phyloP scores from a whole-genome alignment of 2,113 vertebrate genomes.

The Nipponia nippon region DNA sequence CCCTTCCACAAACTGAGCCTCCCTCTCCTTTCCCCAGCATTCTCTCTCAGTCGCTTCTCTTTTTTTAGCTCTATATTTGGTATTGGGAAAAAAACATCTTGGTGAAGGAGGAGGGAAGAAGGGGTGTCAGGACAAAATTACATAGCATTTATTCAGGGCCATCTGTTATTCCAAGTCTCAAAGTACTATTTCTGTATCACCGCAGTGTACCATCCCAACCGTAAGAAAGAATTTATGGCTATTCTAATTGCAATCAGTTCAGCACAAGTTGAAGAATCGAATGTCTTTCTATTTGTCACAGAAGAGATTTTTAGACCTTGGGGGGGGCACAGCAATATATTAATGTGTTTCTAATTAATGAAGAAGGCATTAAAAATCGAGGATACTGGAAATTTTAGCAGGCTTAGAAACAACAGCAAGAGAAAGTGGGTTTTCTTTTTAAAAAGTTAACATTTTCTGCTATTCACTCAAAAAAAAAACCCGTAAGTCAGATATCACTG shows the following conservation, averaged over 20 bases:
- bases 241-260: constrained; percentile 16
- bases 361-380: neutral
- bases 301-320: neutral
- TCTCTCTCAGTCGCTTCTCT: neutral
- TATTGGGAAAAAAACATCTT: neutral
- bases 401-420: neutral
- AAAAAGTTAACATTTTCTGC: neutral
- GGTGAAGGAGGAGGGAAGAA: constrained; percentile 45
- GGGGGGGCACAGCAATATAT: neutral
- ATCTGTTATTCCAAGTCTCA: constrained; percentile 55
- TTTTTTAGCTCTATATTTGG: constrained; percentile 38
- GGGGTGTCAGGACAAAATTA: constrained; percentile 52
- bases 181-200: constrained; percentile 46
- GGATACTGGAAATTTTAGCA: neutral
- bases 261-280: neutral
- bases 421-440: neutral
- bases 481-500: neutral
- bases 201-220: neutral
- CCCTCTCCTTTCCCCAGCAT: neutral
- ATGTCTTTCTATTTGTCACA: neutral
- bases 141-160: constrained; percentile 55
- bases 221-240: neutral
- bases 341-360: neutral
- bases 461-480: neutral
- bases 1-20: neutral